Conservation (phyloP, 2,888 invertebrate genomes). For the Dasysyrphus tricinctus region DNA sequence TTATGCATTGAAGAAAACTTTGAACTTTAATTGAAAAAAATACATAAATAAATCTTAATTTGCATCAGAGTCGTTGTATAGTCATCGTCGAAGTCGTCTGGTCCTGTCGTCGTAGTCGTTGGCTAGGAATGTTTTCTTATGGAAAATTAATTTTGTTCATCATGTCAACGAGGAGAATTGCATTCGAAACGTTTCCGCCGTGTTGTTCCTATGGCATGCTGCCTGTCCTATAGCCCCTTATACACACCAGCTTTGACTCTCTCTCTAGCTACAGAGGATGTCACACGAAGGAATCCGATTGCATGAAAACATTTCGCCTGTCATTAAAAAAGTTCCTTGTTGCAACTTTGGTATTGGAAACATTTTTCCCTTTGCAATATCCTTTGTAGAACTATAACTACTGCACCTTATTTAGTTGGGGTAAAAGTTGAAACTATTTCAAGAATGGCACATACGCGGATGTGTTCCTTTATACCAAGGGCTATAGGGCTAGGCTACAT, state of each 20-base stretch:
- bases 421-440: constrained; percentile 63
- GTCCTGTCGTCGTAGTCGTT: constrained; percentile 9
- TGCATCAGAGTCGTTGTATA: constrained; percentile 58
- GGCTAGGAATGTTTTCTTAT: constrained; percentile 63
- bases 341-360: constrained; percentile 59
- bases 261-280: constrained; percentile 6
- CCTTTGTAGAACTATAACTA: constrained; percentile 25
- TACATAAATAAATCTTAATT: constrained; percentile 71
- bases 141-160: constrained; percentile 63
- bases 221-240: background rate
- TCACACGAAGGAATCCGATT: constrained; percentile 63
- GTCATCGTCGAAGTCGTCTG: constrained; percentile 17
- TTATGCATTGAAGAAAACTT: constrained; percentile 46
- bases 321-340: constrained; percentile 63
- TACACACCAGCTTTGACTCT: background rate
- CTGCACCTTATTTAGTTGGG: constrained; percentile 35
- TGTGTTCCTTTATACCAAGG: constrained; percentile 18
- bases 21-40: constrained; percentile 53
- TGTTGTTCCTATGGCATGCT: constrained; percentile 43
- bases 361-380: constrained; percentile 32
- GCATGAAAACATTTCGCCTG: constrained; percentile 70
- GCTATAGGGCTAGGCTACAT: constrained; percentile 14
- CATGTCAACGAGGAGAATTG: constrained; percentile 58
- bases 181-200: constrained; percentile 40
- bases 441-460: constrained; percentile 56